phyloP scores from a whole-genome alignment of 2,888 invertebrate genomes.

The Trypoxylon attenuatum region DNA sequence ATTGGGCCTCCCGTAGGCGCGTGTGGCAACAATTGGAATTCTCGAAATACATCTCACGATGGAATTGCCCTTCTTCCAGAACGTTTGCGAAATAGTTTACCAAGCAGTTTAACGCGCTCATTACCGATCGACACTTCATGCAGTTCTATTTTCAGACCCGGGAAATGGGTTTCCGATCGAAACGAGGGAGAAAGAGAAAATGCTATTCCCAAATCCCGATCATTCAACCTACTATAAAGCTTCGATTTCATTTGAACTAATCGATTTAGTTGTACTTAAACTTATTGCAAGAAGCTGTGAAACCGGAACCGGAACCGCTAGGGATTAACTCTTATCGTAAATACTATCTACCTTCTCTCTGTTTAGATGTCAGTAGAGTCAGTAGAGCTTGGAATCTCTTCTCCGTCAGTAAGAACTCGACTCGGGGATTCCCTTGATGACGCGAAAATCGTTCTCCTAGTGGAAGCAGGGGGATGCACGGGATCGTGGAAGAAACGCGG shows the following conservation, averaged over 20 bases:
- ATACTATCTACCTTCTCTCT: no score
- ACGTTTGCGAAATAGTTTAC: slow-evolving; percentile 12
- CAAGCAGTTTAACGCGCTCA: neutral
- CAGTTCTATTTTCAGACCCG: neutral
- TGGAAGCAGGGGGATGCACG: neutral
- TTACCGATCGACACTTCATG: neutral
- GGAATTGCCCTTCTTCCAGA: slow-evolving; percentile 25
- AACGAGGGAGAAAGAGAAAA: no score
- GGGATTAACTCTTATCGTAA: no score
- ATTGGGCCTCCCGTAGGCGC: slow-evolving; percentile 34
- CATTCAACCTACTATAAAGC: no score
- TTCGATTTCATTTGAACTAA: no score
- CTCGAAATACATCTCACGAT: slow-evolving; percentile 31
- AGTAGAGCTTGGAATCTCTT: neutral
- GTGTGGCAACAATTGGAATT: slow-evolving; percentile 33
- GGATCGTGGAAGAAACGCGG: neutral
- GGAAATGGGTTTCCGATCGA: neutral
- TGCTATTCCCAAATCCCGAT: no score
- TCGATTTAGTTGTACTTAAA: no score
- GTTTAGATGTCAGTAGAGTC: no score
- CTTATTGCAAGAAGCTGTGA: no score
- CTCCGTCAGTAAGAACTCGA: no score
- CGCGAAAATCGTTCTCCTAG: neutral
- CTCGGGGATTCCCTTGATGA: slow-evolving; percentile 20
- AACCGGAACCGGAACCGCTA: no score